Evolutionary conservation across 37 sponge, comb jelly and placozoan species (phyloP), one percentile per base, ranked within the genome.

Genomic region (Diacarnus erythraeanus): DNA sequence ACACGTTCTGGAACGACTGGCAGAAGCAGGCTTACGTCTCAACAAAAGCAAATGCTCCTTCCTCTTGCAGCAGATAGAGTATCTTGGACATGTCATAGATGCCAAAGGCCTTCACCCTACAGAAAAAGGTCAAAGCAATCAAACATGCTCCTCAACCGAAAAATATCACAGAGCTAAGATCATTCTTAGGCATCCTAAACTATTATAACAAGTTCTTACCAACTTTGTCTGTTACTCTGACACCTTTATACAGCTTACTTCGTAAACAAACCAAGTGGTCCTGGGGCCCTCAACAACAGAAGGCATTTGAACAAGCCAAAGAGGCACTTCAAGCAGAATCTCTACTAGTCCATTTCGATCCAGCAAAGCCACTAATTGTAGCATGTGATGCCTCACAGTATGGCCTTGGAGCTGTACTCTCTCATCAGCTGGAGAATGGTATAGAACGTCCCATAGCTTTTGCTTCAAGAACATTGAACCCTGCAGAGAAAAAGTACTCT

Each of bases 281-380:
- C 0, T 80, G 87, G 87, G 35, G 25, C 10, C 10, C 0, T 33
- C 29, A 71, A 38, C 88, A 88, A 42, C 37, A 10, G 10, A 1
- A 71, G 34, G 83, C 88, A 17, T 88, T 87, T 27, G 36, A 81
- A 27, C n/a, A 56, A 27, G 77, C 83, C 27, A 88, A 88, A 38
- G 59, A 77, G 1, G 15, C 57, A 33, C 78, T 82, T 1, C 64
- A 57, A 40, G 59, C 74, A 0, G 33, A 64, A n/a, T 21, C 10
- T 35, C 38, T 88, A 2, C 57, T 82, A 2, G 54, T 68, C 22
- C 81, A 87, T 41, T 88, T 38, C 42, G 74, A 88, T 34, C 15
- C 43, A 15, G 34, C 30, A 20, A 25, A 31, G 58, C 88, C 83
- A 23, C 59, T 88, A 15, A 61, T 82, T 26, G 30, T 88, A 30